Percentiles rank a stretch among this genome's conserved stretches.
phyloP scores from a whole-genome alignment of 1,140 invertebrate species.

The Venturia canescens region DNA sequence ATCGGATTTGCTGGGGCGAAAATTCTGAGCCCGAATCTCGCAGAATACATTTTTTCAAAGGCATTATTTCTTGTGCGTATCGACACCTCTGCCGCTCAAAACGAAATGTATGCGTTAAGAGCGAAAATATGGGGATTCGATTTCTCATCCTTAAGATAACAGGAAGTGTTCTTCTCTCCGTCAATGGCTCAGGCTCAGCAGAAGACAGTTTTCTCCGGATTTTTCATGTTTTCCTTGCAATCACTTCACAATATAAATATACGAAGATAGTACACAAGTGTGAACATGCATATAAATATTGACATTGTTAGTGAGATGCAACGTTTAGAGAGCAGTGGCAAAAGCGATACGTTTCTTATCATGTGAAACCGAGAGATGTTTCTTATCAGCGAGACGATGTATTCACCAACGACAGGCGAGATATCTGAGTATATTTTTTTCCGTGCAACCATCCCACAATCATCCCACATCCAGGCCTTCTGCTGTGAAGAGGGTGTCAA shows the following conservation, averaged over 20 bases:
- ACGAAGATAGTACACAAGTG: not conserved
- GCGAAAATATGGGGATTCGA: too few relatives aligned
- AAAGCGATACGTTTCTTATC: slow-evolving; percentile 19
- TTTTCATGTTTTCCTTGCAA: not conserved
- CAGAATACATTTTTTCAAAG: too few relatives aligned
- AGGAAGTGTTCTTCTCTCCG: too few relatives aligned
- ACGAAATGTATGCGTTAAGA: too few relatives aligned
- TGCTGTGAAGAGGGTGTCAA: not conserved
- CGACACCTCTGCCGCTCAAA: too few relatives aligned
- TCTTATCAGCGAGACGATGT: slow-evolving; percentile 10
- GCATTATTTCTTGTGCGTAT: too few relatives aligned
- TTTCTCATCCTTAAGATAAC: too few relatives aligned
- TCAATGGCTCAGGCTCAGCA: not conserved
- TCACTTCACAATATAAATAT: not conserved
- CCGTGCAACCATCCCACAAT: not conserved
- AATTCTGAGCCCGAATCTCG: too few relatives aligned
- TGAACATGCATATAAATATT: not conserved
- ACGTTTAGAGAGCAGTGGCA: not conserved
- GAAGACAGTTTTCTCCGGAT: not conserved
- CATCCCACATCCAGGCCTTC: not conserved
- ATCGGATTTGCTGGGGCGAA: too few relatives aligned
- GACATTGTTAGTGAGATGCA: not conserved
- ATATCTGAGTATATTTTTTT: not conserved
- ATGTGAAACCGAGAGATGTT: not conserved
- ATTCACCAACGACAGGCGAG: slow-evolving; percentile 9